Conservation (phyloP, 2,797 vertebrate species). For the Stomatorhinus walkeri region DNA sequence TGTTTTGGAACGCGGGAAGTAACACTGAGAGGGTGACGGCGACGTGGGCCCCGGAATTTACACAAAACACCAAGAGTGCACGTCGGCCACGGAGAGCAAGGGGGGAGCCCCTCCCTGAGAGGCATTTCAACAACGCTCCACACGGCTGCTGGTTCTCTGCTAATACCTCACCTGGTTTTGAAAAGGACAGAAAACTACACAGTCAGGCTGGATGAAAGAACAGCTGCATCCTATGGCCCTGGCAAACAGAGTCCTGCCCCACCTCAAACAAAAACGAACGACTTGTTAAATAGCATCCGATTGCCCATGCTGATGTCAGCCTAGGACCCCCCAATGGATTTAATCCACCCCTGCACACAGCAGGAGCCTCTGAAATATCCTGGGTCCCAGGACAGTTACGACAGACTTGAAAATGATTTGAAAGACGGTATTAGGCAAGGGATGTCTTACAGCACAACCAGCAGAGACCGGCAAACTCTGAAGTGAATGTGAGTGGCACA, state of each 20-base stretch:
- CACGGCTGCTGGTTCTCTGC: not conserved
- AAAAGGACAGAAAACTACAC: not conserved
- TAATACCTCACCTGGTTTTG: not conserved
- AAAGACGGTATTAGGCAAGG: not conserved
- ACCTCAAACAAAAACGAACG: not conserved
- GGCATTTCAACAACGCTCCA: not conserved
- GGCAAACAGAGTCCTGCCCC: not conserved
- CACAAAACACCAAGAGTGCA: not conserved
- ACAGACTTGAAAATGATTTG: not conserved
- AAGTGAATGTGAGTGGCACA: not conserved
- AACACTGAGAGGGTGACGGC: not conserved
- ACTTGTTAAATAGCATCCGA: not conserved
- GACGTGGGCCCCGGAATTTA: not conserved
- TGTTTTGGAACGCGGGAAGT: not conserved
- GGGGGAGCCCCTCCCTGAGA: not conserved
- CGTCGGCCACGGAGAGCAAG: not conserved
- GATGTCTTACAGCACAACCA: not conserved
- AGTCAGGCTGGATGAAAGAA: not conserved
- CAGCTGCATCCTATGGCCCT: not conserved
- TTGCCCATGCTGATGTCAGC: not conserved
- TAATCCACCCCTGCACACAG: not conserved
- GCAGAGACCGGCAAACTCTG: not conserved
- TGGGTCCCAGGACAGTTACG: not conserved
- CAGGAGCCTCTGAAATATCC: not conserved
- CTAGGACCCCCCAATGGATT: not conserved